Evolutionary conservation across 2,888 invertebrate species (phyloP), one percentile per base, ranked within the genome.

Genomic region (Doris montereyensis): DNA sequence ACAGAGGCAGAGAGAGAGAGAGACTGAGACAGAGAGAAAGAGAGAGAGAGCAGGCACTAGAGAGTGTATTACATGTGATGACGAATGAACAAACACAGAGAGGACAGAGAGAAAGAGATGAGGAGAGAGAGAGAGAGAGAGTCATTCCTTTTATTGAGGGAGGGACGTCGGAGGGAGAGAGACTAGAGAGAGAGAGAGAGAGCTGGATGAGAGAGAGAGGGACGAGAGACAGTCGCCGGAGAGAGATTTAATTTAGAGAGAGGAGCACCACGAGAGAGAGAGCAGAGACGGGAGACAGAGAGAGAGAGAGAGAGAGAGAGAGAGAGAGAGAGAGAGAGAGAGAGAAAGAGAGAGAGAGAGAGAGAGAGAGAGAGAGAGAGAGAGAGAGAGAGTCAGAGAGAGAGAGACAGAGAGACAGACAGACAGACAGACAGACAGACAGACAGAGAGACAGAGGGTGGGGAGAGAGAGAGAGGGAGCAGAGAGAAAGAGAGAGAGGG

Each of bases 1-100:
- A 57, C 35, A 32, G 77, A 28, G 60, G 65, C 21, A 62, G 62
- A 75, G 75, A 75, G 65, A 32, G 75, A 30, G 35, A 75, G 30
- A 5, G 70, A 17, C 24, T 5, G n/a, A 28, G 30, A 26, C 30
- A 28, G 30, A 68, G 5, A 41, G 5, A 17, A 41, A 41, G 17
- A 10, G 8, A 5, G 17, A 41, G 17, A 17, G 17, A 41, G 17
- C 52, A 41, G 52, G 17, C 52, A 41, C 17, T 5, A 41, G 52
- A 41, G 52, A 10, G 17, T 5, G 52, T 10, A 41, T 10, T 5
- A 41, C 5, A 41, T 41, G 52, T 41, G 52, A 41, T 10, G 5
- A 10, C 5, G 8, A 17, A 10, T 41, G 5, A 41, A 17, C 52
- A 10, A 41, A 41, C 8, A 41, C 17, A 41, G 52, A 41, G 52